These are phyloP conservation scores for Carettochelys insculpta DNA, from an alignment of 2,113 vertebrate species.

Conservation along the genomic window DNA sequence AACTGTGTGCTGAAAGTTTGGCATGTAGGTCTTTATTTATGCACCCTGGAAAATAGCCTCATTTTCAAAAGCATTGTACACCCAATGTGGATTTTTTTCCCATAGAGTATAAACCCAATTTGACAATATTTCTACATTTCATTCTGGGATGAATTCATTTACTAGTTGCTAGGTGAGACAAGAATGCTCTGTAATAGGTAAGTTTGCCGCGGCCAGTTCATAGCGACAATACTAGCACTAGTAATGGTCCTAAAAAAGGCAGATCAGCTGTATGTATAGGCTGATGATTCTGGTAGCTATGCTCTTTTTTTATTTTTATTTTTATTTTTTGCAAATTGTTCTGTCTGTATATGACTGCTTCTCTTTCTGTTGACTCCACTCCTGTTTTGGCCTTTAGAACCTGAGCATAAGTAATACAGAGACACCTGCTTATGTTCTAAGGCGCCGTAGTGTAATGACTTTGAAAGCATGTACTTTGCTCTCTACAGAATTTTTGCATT, in stretches of 20 bases:
- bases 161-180: neutral
- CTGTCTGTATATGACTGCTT: neutral
- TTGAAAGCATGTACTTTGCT: constrained; percentile 35
- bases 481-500: constrained; percentile 40
- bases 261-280: constrained; percentile 24
- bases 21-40: neutral
- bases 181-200: neutral
- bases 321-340: constrained; percentile 47
- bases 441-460: constrained; percentile 38
- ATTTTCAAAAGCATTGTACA: neutral
- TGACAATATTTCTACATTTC: neutral
- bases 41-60: neutral
- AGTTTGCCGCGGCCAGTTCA: neutral
- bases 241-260: constrained; percentile 10
- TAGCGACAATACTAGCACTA: constrained; percentile 21
- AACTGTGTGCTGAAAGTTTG: neutral
- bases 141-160: constrained; percentile 2
- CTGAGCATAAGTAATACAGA: constrained; percentile 33
- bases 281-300: constrained; percentile 1
- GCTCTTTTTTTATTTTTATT: constrained; percentile 23
- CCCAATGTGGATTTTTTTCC: constrained; percentile 6
- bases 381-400: neutral
- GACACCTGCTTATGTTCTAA: constrained; percentile 20
- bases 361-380: constrained; percentile 25
- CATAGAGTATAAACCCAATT: neutral